These are phyloP conservation scores for Drosophila stalkeri DNA, from an alignment of 2,888 invertebrate species.

Conservation along the genomic window DNA sequence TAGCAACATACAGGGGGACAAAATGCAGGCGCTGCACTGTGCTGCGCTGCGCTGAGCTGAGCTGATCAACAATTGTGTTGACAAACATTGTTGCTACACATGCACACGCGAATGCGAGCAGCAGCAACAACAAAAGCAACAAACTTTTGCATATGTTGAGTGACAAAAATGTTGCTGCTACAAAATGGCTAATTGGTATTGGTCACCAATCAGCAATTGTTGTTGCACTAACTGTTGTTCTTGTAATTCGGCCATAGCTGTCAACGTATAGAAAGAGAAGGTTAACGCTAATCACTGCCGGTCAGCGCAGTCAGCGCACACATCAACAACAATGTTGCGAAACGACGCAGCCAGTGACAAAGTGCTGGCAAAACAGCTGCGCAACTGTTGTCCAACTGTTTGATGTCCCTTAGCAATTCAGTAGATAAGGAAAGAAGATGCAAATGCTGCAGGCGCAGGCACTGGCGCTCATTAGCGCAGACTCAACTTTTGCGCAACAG, in stretches of 20 bases:
- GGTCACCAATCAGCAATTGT: conserved; percentile 66
- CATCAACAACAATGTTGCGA: conserved; percentile 42
- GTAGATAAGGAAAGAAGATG: no score
- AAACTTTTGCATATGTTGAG: conserved; percentile 56
- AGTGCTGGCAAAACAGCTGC: neutral
- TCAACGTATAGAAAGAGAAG: conserved; percentile 50
- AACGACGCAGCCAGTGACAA: conserved; percentile 10
- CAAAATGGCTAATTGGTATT: conserved; percentile 81
- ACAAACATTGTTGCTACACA: conserved; percentile 80
- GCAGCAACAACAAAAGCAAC: conserved; percentile 24
- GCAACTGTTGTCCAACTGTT: neutral
- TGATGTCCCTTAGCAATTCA: no score
- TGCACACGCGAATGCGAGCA: conserved; percentile 64
- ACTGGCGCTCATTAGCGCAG: no score
- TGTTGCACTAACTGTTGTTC: conserved; percentile 38
- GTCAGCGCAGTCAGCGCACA: conserved; percentile 30
- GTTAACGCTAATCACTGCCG: conserved; percentile 30
- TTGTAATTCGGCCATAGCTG: conserved; percentile 40
- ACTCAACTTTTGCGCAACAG: no score
- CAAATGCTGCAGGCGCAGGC: no score
- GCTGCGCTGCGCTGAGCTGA: conserved; percentile 20
- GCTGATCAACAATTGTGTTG: conserved; percentile 71
- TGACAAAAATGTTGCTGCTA: conserved; percentile 79
- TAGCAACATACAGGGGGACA: conserved; percentile 36
- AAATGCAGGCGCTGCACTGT: conserved; percentile 5